Evolutionary conservation across 2,797 vertebrate genomes (phyloP).

Genomic region (Eospalax fontanierii): DNA sequence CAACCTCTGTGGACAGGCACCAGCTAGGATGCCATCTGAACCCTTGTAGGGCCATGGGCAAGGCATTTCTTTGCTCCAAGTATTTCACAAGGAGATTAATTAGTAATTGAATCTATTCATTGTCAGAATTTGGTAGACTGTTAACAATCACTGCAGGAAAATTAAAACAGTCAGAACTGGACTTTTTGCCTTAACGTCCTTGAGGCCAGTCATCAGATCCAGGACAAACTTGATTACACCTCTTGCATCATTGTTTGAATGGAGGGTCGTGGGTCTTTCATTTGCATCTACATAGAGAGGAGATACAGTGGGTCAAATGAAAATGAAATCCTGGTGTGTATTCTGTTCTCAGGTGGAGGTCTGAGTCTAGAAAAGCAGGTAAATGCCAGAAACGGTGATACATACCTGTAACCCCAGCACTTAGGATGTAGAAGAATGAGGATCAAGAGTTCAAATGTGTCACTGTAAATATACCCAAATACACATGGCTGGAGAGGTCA

Average conservation of each 20-base stretch:
- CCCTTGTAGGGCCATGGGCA: not conserved
- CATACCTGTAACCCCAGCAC: too few relatives aligned
- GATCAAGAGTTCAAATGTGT: not conserved
- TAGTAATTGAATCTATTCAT: conserved; percentile 58
- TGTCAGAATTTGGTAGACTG: conserved; percentile 47
- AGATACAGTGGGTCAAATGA: not conserved
- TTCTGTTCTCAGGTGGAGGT: not conserved
- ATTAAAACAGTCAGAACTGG: not conserved
- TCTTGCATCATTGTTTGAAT: not conserved
- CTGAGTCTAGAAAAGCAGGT: not conserved
- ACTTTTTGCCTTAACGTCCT: not conserved
- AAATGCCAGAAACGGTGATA: not conserved
- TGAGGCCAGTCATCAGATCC: not conserved
- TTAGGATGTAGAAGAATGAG: not conserved
- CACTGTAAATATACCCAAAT: too few relatives aligned
- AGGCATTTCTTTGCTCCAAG: conserved; percentile 56
- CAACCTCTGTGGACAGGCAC: conserved; percentile 55
- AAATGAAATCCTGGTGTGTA: not conserved
- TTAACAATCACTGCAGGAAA: conserved; percentile 20
- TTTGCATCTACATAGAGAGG: not conserved
- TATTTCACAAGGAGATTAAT: conserved; percentile 64
- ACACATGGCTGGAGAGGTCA: too few relatives aligned
- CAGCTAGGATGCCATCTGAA: not conserved
- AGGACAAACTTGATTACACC: not conserved
- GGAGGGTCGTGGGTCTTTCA: not conserved